Conservation (phyloP, 2,113 vertebrate species). For the Anoura caudifer region DNA sequence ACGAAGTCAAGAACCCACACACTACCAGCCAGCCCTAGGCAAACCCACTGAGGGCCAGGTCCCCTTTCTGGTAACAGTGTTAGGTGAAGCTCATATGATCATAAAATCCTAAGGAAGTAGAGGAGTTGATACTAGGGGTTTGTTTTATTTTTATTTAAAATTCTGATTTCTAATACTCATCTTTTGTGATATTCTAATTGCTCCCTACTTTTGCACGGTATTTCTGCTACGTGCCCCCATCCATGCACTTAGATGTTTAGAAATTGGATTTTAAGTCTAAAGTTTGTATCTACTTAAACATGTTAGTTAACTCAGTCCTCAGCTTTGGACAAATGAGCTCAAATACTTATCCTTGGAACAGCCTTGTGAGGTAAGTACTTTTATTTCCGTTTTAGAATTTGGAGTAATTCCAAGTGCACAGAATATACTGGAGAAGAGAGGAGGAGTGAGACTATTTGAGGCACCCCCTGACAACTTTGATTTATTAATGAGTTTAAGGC, state of each 20-base stretch:
- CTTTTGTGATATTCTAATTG: neutral
- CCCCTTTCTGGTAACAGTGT: neutral
- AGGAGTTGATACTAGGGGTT: neutral
- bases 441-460: neutral
- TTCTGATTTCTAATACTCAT: neutral
- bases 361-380: neutral
- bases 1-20: too few relatives aligned
- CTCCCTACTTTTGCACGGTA: neutral
- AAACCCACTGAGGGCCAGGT: too few relatives aligned
- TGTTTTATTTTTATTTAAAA: constrained; percentile 41
- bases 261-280: constrained; percentile 12
- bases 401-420: neutral
- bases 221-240: neutral
- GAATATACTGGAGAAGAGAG: neutral
- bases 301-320: neutral
- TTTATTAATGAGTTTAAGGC: neutral
- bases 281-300: neutral
- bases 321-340: neutral
- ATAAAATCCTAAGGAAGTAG: neutral
- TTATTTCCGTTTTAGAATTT: constrained; percentile 16
- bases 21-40: too few relatives aligned
- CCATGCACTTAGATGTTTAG: neutral
- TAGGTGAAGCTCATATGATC: neutral
- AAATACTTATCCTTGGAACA: neutral
- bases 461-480: neutral